Base-by-base conservation (phyloP, 2,888 invertebrate species). In the Cancer borealis region DNA sequence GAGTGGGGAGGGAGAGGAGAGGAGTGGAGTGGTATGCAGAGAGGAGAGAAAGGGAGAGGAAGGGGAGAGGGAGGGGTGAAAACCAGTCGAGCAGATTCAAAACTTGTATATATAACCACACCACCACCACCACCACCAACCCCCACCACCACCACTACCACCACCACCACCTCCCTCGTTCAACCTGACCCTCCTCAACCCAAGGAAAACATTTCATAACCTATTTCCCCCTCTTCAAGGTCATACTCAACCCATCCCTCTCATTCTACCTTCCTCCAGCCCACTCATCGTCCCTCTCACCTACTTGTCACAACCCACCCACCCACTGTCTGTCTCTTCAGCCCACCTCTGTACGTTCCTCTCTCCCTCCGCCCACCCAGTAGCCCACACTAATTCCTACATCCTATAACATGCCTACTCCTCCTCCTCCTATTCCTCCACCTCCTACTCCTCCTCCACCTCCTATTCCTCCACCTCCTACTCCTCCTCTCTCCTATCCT, bases 71-170 rank as follows among this genome's bases (percentile, higher is more conserved):
- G 79, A 10, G 12, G 79, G 26, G 30, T 6, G 30, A 12, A 79
- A 79, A 79, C 26, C 79, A 79, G 79, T 79, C 79, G 79, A 79
- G 79, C 30, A 30, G 12, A 79, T 79, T 79, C 79, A 79, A 79
- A 79, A 79, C 26, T 79, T 79, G 26, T 79, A 30, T 73, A 73
- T 73, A 79, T 79, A 30, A 30, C 30, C 26, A 26, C 79, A 17
- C 12, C 79, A 79, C 79, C 30, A 26, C 26, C 10, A 5, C 79
- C 26, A 5, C 17, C 17, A 10, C 79, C 26, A 26, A 5, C n/a
- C 26, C 1, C 66, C 66, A 5, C 66, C 66, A 12, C 66, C 21
- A 6, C 79, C 79, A 26, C 79, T 30, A 6, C 26, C 79, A 4
- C 79, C 66, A 17, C 17, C 66, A 66, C 21, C 66, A 8, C 8